Base-by-base conservation (phyloP, 2,797 vertebrate species). In the Gastrophryne carolinensis region DNA sequence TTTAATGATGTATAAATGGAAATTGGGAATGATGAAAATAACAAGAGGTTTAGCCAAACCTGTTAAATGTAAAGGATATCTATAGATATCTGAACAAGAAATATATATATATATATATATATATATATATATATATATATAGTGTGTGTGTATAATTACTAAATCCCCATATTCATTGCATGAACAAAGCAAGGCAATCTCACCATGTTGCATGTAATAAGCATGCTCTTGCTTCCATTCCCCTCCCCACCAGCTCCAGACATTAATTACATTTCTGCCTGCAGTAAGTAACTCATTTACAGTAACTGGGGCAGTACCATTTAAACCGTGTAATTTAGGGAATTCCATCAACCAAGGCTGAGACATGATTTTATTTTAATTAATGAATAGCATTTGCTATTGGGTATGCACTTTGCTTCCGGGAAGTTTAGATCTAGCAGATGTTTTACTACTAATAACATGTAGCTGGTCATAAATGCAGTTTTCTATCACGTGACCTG, bases 201-300 rank as follows among this genome's bases (percentile, higher is more conserved):
- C n/a, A n/a, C n/a, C n/a, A n/a, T n/a, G n/a, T n/a, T n/a, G n/a
- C n/a, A n/a, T n/a, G n/a, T n/a, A n/a, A n/a, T n/a, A n/a, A n/a
- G n/a, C n/a, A n/a, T n/a, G n/a, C n/a, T n/a, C 52, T 62, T 11
- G 23, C 41, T 54, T 41, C 49, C 37, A 62, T 47, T 67, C 67
- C 67, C 52, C 47, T 67, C 67, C 67, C 52, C 47, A 57, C 37
- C 27, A 30, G 27, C 39, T 72, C 60, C 67, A 58, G 72, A 58
- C 63, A 57, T 72, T 78, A 71, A 71, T 78, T 78, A 78, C 65
- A 32, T 64, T 44, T 37, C 32, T 71, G 75, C 67, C 67, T 47
- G 74, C 50, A 71, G 67, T 78, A 71, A 65, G 75, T 78, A 78
- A 71, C 67, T 57, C 54, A 58, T 50, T 54, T 70, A 56, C 49